These are phyloP conservation scores for Aeoliscus strigatus DNA, from an alignment of 2,797 vertebrate species.

Conservation along the genomic window DNA sequence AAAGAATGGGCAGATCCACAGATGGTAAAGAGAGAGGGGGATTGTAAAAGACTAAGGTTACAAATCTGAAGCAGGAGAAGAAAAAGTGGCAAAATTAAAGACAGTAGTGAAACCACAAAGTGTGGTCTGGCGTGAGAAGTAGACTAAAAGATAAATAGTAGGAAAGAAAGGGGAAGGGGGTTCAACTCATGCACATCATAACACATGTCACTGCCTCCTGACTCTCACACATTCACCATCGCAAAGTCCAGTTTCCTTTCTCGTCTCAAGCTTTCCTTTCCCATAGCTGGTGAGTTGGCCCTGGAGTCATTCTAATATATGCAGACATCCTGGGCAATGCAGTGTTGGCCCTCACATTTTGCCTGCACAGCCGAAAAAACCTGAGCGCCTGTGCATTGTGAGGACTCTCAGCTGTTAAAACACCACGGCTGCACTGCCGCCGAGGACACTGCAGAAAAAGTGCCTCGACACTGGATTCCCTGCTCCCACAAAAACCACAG, in stretches of 20 bases:
- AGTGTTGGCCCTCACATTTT: slow-evolving; percentile 61
- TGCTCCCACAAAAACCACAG: slow-evolving; percentile 79
- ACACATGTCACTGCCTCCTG: slow-evolving; percentile 43
- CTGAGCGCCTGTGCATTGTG: slow-evolving; percentile 71
- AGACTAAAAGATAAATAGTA: slow-evolving; percentile 66
- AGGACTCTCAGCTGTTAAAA: slow-evolving; percentile 84
- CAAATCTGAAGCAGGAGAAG: slow-evolving; percentile 23
- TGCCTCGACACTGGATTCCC: slow-evolving; percentile 76
- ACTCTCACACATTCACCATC: slow-evolving; percentile 32
- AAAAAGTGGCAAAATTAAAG: slow-evolving; percentile 43
- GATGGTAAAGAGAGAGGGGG: slow-evolving; percentile 32
- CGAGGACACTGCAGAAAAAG: slow-evolving; percentile 72
- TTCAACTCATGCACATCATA: slow-evolving; percentile 43
- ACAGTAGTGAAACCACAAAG: slow-evolving; percentile 48
- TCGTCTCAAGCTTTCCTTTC: slow-evolving; percentile 30
- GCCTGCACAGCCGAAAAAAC: slow-evolving; percentile 74
- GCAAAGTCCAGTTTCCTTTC: slow-evolving; percentile 25
- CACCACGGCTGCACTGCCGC: slow-evolving; percentile 72
- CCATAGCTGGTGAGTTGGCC: slow-evolving; percentile 43
- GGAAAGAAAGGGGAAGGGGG: slow-evolving; percentile 42
- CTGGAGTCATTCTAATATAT: slow-evolving; percentile 52
- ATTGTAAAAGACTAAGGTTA: slow-evolving; percentile 27
- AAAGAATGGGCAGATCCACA: slow-evolving; percentile 32
- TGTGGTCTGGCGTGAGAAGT: slow-evolving; percentile 55
- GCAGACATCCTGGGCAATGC: slow-evolving; percentile 59